These are phyloP conservation scores for Onychomys torridus DNA, from an alignment of 2,797 vertebrate genomes.

Conservation along the genomic window DNA sequence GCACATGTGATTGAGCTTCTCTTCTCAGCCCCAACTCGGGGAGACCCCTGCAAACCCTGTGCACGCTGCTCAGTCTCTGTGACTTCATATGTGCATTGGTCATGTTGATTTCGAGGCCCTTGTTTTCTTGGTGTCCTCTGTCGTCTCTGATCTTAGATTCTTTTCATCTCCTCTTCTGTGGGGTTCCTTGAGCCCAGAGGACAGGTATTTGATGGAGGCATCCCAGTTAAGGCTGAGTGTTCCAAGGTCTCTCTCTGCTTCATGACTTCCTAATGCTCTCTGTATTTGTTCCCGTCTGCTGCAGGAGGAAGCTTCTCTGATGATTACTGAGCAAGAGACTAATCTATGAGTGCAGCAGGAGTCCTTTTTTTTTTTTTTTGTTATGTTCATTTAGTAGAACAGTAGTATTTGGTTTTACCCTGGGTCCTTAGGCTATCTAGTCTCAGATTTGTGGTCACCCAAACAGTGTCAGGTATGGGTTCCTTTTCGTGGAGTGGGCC, in stretches of 20 bases:
- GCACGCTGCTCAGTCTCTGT: not conserved
- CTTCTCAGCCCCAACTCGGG: not conserved
- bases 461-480: not conserved
- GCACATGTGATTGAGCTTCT: not conserved
- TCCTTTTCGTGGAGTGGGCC: not conserved
- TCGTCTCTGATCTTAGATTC: not conserved
- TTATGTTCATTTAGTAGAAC: not conserved
- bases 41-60: not conserved
- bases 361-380: no score
- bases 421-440: not conserved
- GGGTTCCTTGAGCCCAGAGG: not conserved
- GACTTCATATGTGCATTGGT: not conserved
- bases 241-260: not conserved
- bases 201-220: not conserved
- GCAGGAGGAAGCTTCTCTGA: not conserved
- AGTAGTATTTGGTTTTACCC: not conserved
- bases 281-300: not conserved
- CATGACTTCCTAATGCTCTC: not conserved
- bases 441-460: not conserved
- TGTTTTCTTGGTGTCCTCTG: not conserved
- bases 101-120: no score
- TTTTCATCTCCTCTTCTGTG: not conserved
- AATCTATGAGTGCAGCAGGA: not conserved
- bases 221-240: not conserved
- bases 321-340: not conserved